Evolutionary conservation across 2,113 vertebrate species (phyloP).

Genomic region (Boleophthalmus pectinirostris): DNA sequence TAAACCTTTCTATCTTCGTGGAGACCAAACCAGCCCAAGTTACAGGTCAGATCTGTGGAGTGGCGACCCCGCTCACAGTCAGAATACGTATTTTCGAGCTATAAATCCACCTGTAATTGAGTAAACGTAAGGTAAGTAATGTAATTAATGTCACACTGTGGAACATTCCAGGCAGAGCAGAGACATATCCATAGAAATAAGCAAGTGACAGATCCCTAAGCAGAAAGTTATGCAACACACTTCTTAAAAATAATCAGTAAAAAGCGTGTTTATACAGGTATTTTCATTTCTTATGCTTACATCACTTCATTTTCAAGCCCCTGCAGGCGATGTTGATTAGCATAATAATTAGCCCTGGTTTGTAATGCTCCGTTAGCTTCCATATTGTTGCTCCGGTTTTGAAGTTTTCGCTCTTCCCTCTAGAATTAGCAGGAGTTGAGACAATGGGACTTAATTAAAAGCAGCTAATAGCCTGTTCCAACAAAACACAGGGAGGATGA

Average conservation of each 20-base stretch:
- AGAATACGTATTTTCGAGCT: too few relatives aligned
- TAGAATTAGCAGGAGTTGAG: conserved; percentile 52
- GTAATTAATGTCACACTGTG: too few relatives aligned
- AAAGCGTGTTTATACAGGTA: conserved; percentile 27
- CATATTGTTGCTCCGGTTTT: conserved; percentile 43
- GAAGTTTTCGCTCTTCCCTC: conserved; percentile 17
- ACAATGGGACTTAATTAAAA: conserved; percentile 58
- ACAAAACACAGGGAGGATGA: not conserved
- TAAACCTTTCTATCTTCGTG: too few relatives aligned
- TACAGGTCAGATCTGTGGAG: too few relatives aligned
- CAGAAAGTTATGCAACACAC: too few relatives aligned
- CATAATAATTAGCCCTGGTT: conserved; percentile 66
- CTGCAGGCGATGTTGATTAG: conserved; percentile 46
- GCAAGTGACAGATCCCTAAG: too few relatives aligned
- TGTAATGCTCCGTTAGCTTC: conserved; percentile 55
- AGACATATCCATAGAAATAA: too few relatives aligned
- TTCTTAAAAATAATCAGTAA: conserved; percentile 33
- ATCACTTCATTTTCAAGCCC: conserved; percentile 48
- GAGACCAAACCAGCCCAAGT: too few relatives aligned
- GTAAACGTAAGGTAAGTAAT: too few relatives aligned
- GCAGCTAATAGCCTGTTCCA: conserved; percentile 43
- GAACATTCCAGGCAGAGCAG: too few relatives aligned
- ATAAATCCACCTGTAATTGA: too few relatives aligned
- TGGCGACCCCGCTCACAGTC: too few relatives aligned
- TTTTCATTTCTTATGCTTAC: conserved; percentile 63